A percentile compares a stretch with the other conserved stretches of the same genome.
Evolutionary conservation across 2,797 vertebrate species (phyloP).

Genomic region (Nothura maculosa): DNA sequence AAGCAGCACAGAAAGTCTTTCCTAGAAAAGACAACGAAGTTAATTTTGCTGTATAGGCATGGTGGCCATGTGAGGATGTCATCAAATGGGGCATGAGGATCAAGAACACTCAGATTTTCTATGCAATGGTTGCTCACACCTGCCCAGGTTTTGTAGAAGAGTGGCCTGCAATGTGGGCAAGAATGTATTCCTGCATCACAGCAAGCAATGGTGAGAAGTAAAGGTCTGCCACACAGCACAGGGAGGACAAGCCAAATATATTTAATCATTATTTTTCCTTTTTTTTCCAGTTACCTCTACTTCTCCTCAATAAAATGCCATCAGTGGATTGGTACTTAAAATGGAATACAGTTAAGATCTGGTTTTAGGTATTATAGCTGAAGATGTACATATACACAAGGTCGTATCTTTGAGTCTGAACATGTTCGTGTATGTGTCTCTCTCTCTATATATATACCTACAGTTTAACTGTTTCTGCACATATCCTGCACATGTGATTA

Average conservation of each 20-base stretch:
- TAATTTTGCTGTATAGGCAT: neutral
- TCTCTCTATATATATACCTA: neutral
- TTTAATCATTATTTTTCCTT: neutral
- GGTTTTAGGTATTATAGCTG: neutral
- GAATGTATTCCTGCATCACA: neutral
- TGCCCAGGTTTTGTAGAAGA: neutral
- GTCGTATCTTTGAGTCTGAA: neutral
- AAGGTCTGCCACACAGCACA: neutral
- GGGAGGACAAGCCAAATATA: neutral
- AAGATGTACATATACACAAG: accelerated
- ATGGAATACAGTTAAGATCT: neutral
- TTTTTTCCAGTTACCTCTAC: neutral
- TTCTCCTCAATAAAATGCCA: neutral
- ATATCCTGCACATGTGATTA: neutral
- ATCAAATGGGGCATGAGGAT: neutral
- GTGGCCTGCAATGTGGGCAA: neutral
- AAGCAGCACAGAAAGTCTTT: neutral
- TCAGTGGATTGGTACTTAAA: neutral
- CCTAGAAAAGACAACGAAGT: neutral
- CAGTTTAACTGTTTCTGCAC: neutral
- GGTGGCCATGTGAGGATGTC: neutral
- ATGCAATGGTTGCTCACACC: neutral
- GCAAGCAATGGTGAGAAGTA: neutral
- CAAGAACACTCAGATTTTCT: accelerated
- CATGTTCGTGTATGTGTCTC: neutral